Evolutionary conservation across 1,140 invertebrate species (phyloP).

Genomic region (Pseudoatta argentina): DNA sequence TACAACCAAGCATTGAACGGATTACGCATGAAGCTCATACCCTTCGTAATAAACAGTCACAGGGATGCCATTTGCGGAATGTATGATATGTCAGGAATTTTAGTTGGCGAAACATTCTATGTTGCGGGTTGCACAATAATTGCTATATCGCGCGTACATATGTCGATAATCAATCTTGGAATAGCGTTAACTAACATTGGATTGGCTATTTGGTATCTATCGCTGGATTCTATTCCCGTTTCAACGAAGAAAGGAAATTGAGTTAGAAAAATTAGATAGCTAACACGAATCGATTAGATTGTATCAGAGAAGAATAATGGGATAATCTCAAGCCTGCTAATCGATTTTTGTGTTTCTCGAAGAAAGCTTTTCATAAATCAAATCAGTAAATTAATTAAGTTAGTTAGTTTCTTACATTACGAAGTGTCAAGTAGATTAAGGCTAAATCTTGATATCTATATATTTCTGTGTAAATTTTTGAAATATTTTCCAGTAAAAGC

Average conservation of each 20-base stretch:
- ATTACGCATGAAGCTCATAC: constrained; percentile 13
- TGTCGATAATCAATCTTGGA: constrained; percentile 41
- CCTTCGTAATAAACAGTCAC: constrained; percentile 29
- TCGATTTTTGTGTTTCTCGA: not conserved
- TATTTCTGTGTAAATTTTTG: no score
- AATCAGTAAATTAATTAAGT: no score
- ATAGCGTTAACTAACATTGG: constrained; percentile 26
- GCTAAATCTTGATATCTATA: no score
- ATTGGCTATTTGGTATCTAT: constrained; percentile 4
- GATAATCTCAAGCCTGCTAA: not conserved
- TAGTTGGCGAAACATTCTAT: constrained; percentile 28
- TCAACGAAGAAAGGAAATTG: constrained; percentile 10
- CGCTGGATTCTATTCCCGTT: constrained; percentile 14
- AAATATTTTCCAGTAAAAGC: no score
- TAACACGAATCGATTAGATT: not conserved
- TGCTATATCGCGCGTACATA: not conserved
- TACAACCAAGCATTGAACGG: not conserved
- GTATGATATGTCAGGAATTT: constrained; percentile 51
- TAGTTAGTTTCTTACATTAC: no score
- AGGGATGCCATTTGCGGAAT: constrained; percentile 5
- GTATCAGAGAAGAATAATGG: not conserved
- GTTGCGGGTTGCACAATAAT: not conserved
- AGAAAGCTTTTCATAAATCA: no score
- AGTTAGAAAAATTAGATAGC: not conserved
- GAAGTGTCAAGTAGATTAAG: no score